Evolutionary conservation across 2,888 invertebrate genomes (phyloP), one percentile per base, ranked within the genome.

Genomic region (Coenonympha glycerion): DNA sequence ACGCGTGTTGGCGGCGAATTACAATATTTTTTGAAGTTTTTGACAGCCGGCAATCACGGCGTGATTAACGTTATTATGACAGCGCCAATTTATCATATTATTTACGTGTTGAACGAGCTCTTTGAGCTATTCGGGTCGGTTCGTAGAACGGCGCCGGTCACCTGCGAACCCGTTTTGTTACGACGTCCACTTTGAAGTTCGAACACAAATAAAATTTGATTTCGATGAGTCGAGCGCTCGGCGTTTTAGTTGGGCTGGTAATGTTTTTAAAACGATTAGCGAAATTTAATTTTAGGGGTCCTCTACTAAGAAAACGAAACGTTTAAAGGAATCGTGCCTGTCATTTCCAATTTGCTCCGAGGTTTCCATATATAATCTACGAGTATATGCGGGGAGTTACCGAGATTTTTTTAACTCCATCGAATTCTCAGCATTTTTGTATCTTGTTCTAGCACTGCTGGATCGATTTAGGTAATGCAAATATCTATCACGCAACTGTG

Each of bases 1-100:
- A 36, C 8, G 21, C 33, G 18, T 13, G 45, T 11, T 21, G n/a
- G n/a, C n/a, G n/a, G n/a, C n/a, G 34, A 45, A 45, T 26, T 45
- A 26, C 36, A 45, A 45, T 45, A 45, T 34, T 45, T 45, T 34
- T 45, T 45, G 45, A 45, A 11, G 24, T 40, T 49, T 26, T 18
- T 36, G 28, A 49, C 31, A 36, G 36, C 21, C 6, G 34, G 42
- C 40, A 49, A 45, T 50, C 44, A 28, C 11, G 37, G 13, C 9
- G 22, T 39, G 31, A 45, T 45, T 45, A 37, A 44, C 19, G 22
- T 19, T 55, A 53, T 53, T 53, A 56, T 56, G 55, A 56, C 55
- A 50, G 47, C 13, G 15, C 39, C 37, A 45, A 56, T 53, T 56
- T 50, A 48, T 47, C 54, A 51, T 47, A 56, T 47, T 47, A 55